Evolutionary conservation across 2,888 invertebrate species (phyloP), one percentile per base, ranked within the genome.

Genomic region (Hemaris fuciformis): DNA sequence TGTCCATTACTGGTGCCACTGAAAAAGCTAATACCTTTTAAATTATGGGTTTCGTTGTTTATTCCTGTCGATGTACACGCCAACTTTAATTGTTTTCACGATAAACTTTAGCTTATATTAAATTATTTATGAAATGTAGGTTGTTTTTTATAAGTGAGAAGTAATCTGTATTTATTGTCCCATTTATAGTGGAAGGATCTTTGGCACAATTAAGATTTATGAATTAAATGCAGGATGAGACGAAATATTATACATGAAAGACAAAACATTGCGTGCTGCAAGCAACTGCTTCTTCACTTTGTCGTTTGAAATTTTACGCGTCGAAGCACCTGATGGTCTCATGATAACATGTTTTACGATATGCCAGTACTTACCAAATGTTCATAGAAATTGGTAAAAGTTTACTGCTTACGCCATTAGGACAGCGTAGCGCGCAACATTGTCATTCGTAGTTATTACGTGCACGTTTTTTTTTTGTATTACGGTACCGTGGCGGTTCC

Each of bases 311-410:
- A 46, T 57, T 61, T 61, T 57, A 61, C 57, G 61, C 61, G 57
- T 18, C 42, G 22, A 41, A 18, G 27, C 38, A 60, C 43, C 42
- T 45, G 45, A 61, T 34, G 34, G 41, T 15, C 45, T 10, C 42
- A 43, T 41, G 61, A 61, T 61, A 61, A 18, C 23, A 38, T 13
- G 34, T 38, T 61, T 61, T 61, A 61, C 45, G 57, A 57, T 46
- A 31, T 27, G 27, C 22, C 66, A 70, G 73, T 74, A 71, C 75
- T 77, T 73, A 67, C 69, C 71, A 71, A 75, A 71, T 71, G 67
- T 68, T 77, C 76, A 79, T 80, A 77, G 38, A 62, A 64, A 65
- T 59, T 66, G 68, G 75, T 66, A 75, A 70, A 73, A 72, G 65
- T 77, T 79, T 77, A 75, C 23, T 60, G 15, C n/a, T 15, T 59